Conservation (phyloP, 2,888 invertebrate species). For the Lasioglossum morio region DNA sequence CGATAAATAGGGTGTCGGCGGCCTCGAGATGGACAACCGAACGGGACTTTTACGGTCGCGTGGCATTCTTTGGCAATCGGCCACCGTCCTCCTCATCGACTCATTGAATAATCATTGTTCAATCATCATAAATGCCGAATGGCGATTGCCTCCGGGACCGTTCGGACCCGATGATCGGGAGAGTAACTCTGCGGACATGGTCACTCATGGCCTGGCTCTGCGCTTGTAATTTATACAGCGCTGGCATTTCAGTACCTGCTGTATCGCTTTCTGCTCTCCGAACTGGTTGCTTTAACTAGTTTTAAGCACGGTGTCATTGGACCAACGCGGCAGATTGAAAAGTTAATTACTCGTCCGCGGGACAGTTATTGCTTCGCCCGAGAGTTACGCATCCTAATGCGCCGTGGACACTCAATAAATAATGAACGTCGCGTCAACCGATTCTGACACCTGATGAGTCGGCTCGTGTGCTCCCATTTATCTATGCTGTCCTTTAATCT, state of each 20-base stretch:
- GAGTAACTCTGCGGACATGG: conserved; percentile 1
- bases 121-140: conserved; percentile 61
- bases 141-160: conserved; percentile 29
- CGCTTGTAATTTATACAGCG: conserved; percentile 25
- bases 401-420: neutral
- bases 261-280: neutral
- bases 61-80: conserved; percentile 41
- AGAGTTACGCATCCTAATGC: neutral
- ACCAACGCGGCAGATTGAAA: neutral
- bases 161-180: neutral
- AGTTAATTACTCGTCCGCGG: conserved; percentile 1
- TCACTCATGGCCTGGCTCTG: neutral
- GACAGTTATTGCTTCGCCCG: conserved; percentile 4
- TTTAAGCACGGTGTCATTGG: conserved; percentile 1
- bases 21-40: conserved; percentile 19
- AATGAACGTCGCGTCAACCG: neutral
- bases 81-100: conserved; percentile 19
- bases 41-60: conserved; percentile 50
- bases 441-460: neutral
- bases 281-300: neutral
- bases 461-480: neutral
- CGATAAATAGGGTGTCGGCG: conserved; percentile 40
- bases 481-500: neutral
- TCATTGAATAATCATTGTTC: conserved; percentile 65
- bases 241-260: conserved; percentile 2